phyloP scores from a whole-genome alignment of 2,113 vertebrate genomes.

The Thalassarche chlororhynchos region DNA sequence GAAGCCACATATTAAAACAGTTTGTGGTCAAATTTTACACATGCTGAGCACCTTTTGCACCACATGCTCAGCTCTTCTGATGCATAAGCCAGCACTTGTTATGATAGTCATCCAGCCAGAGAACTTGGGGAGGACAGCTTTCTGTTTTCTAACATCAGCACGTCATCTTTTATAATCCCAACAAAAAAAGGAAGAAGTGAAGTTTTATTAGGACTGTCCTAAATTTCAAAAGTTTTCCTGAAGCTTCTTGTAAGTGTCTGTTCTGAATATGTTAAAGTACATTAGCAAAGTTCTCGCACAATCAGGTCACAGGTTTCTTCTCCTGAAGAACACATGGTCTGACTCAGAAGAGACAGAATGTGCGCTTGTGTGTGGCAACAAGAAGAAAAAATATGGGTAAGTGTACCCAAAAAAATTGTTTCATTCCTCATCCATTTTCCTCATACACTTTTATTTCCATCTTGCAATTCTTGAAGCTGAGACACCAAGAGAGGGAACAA shows the following conservation, averaged over 20 bases:
- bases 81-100: background rate
- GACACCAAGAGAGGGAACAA: background rate
- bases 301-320: background rate
- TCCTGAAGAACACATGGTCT: background rate
- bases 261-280: background rate
- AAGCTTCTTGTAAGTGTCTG: background rate
- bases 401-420: background rate
- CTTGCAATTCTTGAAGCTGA: background rate
- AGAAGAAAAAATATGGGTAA: background rate
- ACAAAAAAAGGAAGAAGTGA: background rate
- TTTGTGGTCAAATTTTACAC: background rate
- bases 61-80: background rate
- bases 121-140: background rate
- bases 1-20: background rate
- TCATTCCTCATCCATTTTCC: background rate
- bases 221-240: background rate
- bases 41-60: background rate
- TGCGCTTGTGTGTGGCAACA: background rate
- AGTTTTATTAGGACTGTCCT: background rate
- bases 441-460: background rate
- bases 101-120: background rate
- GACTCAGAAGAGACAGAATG: background rate
- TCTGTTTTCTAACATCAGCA: background rate
- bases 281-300: background rate
- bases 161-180: background rate